Evolutionary conservation across 2,113 vertebrate species (phyloP), one percentile per base, ranked within the genome.

Genomic region (Meleagris gallopavo): DNA sequence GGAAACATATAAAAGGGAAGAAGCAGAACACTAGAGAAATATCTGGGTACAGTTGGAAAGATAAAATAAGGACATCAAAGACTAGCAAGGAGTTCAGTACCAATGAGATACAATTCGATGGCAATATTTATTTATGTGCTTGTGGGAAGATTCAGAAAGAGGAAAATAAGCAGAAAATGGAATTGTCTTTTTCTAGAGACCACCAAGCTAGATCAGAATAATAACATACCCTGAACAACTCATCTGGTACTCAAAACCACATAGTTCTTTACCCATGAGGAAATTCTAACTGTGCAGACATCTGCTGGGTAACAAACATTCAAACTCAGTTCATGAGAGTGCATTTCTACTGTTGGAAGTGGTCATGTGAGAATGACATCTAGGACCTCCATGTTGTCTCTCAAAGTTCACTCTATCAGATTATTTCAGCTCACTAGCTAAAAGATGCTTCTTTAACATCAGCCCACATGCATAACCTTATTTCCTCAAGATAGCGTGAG

Each of bases 101-200:
- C 40, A 91, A 15, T 13, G 24, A 57, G 58, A 58, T 43, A 46
- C 54, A 48, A 65, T 93, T 70, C 66, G 71, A 73, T 52, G 71
- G 36, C 60, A 79, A 32, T 76, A 79, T 75, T 84, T 48, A 70
- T 72, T 91, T 64, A 93, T 70, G 22, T 70, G 14, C 7, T 79
- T 88, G 64, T 43, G 36, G 50, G 19, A 88, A 80, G n/a, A 70
- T 64, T 70, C 62, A 16, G 71, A 85, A 82, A 82, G 27, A 83
- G 73, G 67, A 89, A 94, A 94, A 70, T 70, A 41, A 74, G 17
- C 20, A 74, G 34, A 81, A 94, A 95, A 94, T 83, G 90, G 57
- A 74, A 41, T 70, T 85, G 50, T 52, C 3, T 0, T 77, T 24
- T 89, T 74, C 32, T 92, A 57, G 64, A 91, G 88, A 90, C 80